Evolutionary conservation across 2,113 vertebrate species (phyloP).

Genomic region (Hemiprocne comata): DNA sequence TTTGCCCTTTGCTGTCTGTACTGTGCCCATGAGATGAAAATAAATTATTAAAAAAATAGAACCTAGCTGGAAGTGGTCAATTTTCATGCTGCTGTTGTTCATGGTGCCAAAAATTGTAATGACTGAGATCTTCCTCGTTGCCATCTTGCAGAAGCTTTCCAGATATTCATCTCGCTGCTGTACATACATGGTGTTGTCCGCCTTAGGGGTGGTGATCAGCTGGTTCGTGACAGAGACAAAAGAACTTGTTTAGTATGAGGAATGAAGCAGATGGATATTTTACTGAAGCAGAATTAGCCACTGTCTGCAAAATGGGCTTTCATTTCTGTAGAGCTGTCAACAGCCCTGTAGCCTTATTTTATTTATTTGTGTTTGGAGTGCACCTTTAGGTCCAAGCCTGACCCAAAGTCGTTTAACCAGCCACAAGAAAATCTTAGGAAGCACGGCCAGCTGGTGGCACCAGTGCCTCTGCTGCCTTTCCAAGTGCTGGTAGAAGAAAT

Average conservation of each 20-base stretch:
- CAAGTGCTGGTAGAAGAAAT: not conserved
- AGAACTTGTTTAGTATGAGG: constrained; percentile 33
- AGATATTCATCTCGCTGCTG: constrained; percentile 96
- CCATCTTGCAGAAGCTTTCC: constrained; percentile 99
- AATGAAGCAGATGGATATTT: not conserved
- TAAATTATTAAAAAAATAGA: not conserved
- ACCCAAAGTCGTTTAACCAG: not conserved
- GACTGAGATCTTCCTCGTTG: constrained; percentile 93
- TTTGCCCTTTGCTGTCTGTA: not conserved
- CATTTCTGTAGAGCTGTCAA: not conserved
- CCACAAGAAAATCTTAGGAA: not conserved
- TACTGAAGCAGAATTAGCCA: not conserved
- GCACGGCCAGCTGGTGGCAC: not conserved
- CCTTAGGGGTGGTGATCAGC: constrained; percentile 91
- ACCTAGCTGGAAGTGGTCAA: constrained; percentile 99
- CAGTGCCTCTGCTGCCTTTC: not conserved
- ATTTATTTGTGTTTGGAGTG: not conserved
- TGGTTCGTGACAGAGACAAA: constrained; percentile 69
- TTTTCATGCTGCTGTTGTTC: constrained; percentile 97
- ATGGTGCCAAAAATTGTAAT: constrained; percentile 92
- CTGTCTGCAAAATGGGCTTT: not conserved
- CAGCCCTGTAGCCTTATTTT: not conserved
- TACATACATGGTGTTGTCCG: constrained; percentile 89
- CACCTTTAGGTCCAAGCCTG: not conserved
- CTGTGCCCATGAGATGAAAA: not conserved